A percentile compares a stretch with the other conserved stretches of the same genome.
These are phyloP conservation scores for Xerus rutilus DNA, from an alignment of 2,797 vertebrate genomes.

Conservation along the genomic window DNA sequence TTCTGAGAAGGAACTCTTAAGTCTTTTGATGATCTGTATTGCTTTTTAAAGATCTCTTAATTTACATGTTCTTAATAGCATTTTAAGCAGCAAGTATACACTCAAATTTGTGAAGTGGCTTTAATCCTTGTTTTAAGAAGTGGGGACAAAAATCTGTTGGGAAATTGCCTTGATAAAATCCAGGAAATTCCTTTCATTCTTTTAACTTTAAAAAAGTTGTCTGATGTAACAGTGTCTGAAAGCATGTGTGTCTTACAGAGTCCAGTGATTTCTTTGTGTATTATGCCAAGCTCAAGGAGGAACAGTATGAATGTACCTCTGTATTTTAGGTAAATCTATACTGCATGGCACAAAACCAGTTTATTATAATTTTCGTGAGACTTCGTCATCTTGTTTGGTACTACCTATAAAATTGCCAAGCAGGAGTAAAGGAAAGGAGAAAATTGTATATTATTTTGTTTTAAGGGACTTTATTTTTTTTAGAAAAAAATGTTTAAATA, in stretches of 20 bases:
- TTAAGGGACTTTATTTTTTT: slow-evolving; percentile 18
- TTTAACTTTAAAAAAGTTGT: slow-evolving; percentile 66
- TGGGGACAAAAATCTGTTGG: slow-evolving; percentile 65
- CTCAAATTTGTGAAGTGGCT: slow-evolving; percentile 68
- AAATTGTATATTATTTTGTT: neutral
- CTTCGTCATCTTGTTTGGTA: slow-evolving; percentile 16
- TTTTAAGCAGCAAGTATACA: slow-evolving; percentile 61
- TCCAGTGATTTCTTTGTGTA: neutral
- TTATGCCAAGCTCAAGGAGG: slow-evolving; percentile 6
- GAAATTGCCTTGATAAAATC: slow-evolving; percentile 75
- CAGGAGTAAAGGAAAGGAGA: neutral
- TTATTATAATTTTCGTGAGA: slow-evolving; percentile 6
- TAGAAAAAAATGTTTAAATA: neutral
- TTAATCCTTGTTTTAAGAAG: slow-evolving; percentile 64
- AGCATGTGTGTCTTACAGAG: slow-evolving; percentile 7
- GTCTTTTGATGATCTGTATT: slow-evolving; percentile 55
- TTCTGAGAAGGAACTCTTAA: neutral
- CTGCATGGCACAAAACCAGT: neutral
- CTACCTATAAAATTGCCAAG: slow-evolving; percentile 44
- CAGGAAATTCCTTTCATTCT: slow-evolving; percentile 82
- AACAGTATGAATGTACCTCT: slow-evolving; percentile 35
- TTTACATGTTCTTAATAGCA: slow-evolving; percentile 67
- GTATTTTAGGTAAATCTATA: slow-evolving; percentile 60
- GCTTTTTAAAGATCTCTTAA: slow-evolving; percentile 73
- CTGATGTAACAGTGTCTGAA: slow-evolving; percentile 55